Conservation (phyloP, 2,797 vertebrate species). For the Phyllotis vaccarum region DNA sequence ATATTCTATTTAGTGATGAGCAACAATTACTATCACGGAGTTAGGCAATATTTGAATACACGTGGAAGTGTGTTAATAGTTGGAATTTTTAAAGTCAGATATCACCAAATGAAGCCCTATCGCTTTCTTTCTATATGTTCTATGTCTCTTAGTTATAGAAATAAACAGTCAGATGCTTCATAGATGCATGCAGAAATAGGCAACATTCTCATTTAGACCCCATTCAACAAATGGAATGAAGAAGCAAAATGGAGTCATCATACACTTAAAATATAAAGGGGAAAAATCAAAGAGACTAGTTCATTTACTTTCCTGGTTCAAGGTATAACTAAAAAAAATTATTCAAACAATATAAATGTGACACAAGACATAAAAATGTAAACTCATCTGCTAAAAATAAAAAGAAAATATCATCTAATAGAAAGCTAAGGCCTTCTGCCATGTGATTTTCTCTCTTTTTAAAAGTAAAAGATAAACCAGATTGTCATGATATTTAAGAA, state of each 20-base stretch:
- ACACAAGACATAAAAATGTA: neutral
- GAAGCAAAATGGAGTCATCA: neutral
- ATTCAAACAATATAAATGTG: neutral
- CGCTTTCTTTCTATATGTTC: neutral
- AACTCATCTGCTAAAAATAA: neutral
- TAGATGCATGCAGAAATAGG: neutral
- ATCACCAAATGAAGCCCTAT: neutral
- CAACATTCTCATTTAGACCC: neutral
- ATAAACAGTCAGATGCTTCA: neutral
- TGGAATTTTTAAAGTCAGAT: neutral
- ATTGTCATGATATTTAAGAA: neutral
- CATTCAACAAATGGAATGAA: neutral
- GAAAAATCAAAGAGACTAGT: neutral
- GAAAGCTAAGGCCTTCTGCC: neutral
- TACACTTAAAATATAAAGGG: neutral
- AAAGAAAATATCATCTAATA: neutral
- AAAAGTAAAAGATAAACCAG: neutral
- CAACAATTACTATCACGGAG: neutral
- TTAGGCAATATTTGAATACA: neutral
- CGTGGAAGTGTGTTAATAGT: too few species aligned
- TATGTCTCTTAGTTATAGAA: neutral
- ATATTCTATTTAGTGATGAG: neutral
- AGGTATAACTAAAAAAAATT: neutral
- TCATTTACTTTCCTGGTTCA: neutral
- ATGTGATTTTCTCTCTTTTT: neutral